Conservation (phyloP, 2,113 vertebrate species). For the Junco hyemalis region DNA sequence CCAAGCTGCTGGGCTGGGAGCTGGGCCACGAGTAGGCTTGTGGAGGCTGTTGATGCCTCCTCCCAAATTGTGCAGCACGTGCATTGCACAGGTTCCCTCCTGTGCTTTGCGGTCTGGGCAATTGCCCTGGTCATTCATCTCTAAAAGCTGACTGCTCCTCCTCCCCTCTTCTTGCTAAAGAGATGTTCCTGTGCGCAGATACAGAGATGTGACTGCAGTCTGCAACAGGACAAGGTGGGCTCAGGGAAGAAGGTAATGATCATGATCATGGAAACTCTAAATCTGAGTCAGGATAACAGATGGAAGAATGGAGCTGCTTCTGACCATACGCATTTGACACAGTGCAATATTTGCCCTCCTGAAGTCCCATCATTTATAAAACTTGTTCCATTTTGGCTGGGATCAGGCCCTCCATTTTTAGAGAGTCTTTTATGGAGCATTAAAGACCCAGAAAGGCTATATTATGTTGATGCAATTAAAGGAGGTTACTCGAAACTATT, state of each 20-base stretch:
- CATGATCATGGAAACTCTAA: not conserved
- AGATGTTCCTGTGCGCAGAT: not conserved
- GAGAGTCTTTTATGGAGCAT: not conserved
- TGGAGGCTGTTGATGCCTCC: not conserved
- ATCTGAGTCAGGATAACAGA: not conserved
- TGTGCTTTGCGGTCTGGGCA: not conserved
- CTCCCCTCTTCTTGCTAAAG: not conserved
- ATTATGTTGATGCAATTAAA: conserved; percentile 7
- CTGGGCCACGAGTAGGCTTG: not conserved
- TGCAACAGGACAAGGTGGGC: not conserved
- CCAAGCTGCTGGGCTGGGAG: not conserved
- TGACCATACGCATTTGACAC: not conserved
- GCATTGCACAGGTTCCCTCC: not conserved
- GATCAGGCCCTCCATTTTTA: not conserved
- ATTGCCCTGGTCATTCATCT: not conserved
- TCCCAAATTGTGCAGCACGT: accelerated
- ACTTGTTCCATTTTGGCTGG: not conserved
- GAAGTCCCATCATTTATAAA: not conserved
- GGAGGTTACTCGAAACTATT: not conserved
- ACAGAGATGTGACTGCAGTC: not conserved
- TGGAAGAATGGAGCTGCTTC: not conserved
- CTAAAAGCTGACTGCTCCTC: not conserved
- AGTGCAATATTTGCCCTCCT: not conserved
- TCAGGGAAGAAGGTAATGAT: not conserved
- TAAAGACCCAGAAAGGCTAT: not conserved